Conservation (phyloP, 2,797 vertebrate species). For the Nyctalus aviator region DNA sequence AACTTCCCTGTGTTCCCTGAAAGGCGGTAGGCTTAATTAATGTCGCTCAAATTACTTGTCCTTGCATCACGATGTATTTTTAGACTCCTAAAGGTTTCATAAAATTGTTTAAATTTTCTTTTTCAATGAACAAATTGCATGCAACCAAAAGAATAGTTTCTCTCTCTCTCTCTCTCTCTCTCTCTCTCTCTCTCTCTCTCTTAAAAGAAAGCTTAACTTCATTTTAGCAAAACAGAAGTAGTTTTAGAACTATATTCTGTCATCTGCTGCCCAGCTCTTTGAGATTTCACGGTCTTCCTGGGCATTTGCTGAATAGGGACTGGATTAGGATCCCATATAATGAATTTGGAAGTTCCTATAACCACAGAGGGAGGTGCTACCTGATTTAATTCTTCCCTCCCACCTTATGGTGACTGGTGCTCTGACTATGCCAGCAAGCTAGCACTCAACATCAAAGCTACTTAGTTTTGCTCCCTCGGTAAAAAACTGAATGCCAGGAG, state of each 20-base stretch:
- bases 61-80: conserved; percentile 38
- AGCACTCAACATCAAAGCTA: not conserved
- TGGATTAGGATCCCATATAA: not conserved
- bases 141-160: conserved; percentile 9
- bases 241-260: not conserved
- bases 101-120: conserved; percentile 49
- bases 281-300: not conserved
- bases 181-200: too few species aligned
- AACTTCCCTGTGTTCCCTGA: not conserved
- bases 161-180: too few species aligned
- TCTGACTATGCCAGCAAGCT: not conserved
- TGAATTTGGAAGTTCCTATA: not conserved
- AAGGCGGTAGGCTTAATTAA: not conserved
- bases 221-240: conserved; percentile 4
- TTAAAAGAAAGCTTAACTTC: not conserved
- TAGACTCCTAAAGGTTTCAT: conserved; percentile 26
- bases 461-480: conserved; percentile 30
- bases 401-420: not conserved
- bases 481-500: not conserved
- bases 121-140: not conserved
- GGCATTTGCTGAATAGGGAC: not conserved
- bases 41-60: conserved; percentile 21
- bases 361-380: not conserved
- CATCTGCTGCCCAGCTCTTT: not conserved
- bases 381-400: not conserved